Percentiles rank a stretch among this genome's conserved stretches.
These are phyloP conservation scores for Sphaerophoria rueppellii DNA, from an alignment of 2,888 invertebrate species.

Conservation along the genomic window DNA sequence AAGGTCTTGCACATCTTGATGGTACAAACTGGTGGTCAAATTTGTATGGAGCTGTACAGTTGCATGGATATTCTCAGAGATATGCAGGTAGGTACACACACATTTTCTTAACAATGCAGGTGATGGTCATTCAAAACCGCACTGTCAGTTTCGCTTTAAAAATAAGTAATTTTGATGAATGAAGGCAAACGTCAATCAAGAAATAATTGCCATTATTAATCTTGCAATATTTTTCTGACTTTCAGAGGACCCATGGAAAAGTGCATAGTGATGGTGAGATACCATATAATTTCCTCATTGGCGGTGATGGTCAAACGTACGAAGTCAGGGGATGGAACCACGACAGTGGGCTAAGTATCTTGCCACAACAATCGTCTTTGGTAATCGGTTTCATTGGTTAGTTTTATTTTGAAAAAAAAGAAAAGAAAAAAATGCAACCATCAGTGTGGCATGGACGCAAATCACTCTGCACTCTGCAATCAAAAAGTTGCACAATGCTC, in stretches of 20 bases:
- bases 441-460: not conserved
- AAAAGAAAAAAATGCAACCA: not conserved
- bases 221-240: not conserved
- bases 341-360: conserved; percentile 77
- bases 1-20: conserved; percentile 81
- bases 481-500: conserved; percentile 31
- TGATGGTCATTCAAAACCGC: too few relatives aligned
- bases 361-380: conserved; percentile 77
- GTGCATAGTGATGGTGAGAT: conserved; percentile 74
- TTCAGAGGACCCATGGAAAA: conserved; percentile 22
- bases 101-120: not conserved
- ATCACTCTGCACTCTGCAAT: conserved; percentile 13
- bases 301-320: conserved; percentile 83
- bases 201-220: not conserved
- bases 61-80: conserved; percentile 80
- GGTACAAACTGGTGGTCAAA: conserved; percentile 82
- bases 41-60: conserved; percentile 78
- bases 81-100: conserved; percentile 83
- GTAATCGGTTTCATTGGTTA: conserved; percentile 83
- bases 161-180: too few relatives aligned
- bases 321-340: conserved; percentile 83
- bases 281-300: conserved; percentile 83
- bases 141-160: too few relatives aligned
- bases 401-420: not conserved
- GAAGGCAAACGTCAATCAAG: not conserved